Conservation (phyloP, 2,888 invertebrate species). For the Acanthosoma haemorrhoidale region DNA sequence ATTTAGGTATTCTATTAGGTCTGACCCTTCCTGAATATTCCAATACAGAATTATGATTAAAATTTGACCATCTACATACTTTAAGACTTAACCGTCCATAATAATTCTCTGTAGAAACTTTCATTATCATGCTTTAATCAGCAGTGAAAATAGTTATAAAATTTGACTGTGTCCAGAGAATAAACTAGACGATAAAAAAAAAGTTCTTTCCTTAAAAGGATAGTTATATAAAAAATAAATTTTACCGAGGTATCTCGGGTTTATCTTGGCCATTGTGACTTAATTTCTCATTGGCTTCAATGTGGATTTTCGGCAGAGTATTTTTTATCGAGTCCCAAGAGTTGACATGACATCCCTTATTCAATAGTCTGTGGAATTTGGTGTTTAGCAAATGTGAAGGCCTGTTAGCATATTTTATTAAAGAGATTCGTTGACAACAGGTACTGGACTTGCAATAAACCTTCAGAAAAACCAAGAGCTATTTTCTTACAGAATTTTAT, state of each 20-base stretch:
- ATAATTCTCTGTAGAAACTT: too few relatives aligned
- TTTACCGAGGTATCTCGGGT: neutral
- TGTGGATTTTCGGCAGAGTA: neutral
- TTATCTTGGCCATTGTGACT: neutral
- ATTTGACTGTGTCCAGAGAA: neutral
- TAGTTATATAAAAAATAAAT: neutral
- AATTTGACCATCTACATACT: too few relatives aligned
- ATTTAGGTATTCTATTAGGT: too few relatives aligned
- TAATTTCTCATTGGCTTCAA: neutral
- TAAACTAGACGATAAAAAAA: neutral
- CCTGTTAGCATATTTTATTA: neutral
- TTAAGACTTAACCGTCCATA: too few relatives aligned
- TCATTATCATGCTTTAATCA: neutral
- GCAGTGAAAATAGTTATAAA: conserved; percentile 1
- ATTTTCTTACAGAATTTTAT: too few relatives aligned
- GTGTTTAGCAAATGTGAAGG: conserved; percentile 13
- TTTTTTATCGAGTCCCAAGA: neutral
- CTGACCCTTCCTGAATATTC: too few relatives aligned
- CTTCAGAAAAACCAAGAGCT: too few relatives aligned
- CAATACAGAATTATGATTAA: too few relatives aligned
- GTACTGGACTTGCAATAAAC: too few relatives aligned
- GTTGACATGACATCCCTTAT: neutral
- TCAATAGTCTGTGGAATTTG: conserved; percentile 19
- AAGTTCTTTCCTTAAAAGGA: neutral
- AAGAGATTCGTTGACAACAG: too few relatives aligned